A percentile compares a stretch with the other conserved stretches of the same genome.
Evolutionary conservation across 1,140 invertebrate species (phyloP).

Genomic region (Bombus affinis): DNA sequence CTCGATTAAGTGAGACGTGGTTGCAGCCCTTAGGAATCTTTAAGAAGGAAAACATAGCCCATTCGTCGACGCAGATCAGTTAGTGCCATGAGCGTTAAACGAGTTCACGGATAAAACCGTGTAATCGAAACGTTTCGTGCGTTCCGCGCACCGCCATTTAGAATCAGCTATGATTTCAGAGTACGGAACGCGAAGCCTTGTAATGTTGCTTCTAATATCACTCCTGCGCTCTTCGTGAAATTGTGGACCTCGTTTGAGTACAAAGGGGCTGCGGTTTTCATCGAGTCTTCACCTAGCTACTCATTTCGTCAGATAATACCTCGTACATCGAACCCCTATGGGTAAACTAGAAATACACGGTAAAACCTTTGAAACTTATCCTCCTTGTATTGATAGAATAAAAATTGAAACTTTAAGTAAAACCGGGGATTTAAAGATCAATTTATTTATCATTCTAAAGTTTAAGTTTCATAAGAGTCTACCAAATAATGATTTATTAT

Average conservation of each 20-base stretch:
- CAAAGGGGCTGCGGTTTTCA: background rate
- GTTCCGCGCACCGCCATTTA: background rate
- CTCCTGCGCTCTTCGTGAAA: conserved; percentile 5
- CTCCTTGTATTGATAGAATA: background rate
- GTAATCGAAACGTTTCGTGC: conserved; percentile 42
- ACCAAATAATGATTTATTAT: background rate
- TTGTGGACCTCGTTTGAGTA: background rate
- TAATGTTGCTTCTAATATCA: background rate
- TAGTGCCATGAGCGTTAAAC: conserved; percentile 27
- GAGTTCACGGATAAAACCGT: conserved; percentile 41
- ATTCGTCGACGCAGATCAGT: background rate
- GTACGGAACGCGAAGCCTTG: background rate
- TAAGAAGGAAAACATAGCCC: background rate
- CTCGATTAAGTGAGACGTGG: conserved; percentile 67
- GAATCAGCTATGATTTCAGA: conserved; percentile 14
- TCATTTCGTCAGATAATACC: background rate
- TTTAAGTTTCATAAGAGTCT: background rate
- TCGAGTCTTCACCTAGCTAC: background rate
- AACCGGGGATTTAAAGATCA: background rate
- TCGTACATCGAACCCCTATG: background rate
- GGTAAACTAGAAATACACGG: background rate
- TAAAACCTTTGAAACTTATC: background rate
- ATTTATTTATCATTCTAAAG: background rate
- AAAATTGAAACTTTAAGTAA: background rate
- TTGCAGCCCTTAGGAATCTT: conserved; percentile 32